These are phyloP conservation scores for Philaenus spumarius DNA, from an alignment of 1,140 invertebrate species.

Conservation along the genomic window DNA sequence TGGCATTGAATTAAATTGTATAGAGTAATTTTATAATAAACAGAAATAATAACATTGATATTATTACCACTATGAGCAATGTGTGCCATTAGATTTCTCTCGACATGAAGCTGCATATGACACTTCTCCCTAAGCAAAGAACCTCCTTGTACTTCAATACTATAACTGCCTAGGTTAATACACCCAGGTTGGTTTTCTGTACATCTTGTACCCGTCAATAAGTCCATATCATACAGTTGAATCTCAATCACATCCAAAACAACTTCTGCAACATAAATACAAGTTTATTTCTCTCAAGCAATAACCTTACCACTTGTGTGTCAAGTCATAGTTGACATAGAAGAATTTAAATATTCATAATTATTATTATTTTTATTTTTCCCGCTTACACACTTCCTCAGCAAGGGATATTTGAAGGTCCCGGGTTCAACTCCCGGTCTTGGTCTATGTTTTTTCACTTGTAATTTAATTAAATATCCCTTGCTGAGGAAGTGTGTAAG, in stretches of 20 bases:
- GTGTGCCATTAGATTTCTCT: slow-evolving; percentile 72
- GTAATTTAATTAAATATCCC: too few relatives aligned
- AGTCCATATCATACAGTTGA: slow-evolving; percentile 73
- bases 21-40: too few relatives aligned
- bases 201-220: slow-evolving; percentile 59
- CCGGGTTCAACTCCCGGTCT: too few relatives aligned
- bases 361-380: too few relatives aligned
- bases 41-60: too few relatives aligned
- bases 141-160: slow-evolving; percentile 47
- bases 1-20: too few relatives aligned
- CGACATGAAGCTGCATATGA: slow-evolving; percentile 68
- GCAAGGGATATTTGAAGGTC: too few relatives aligned
- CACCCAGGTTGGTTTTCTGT: slow-evolving; percentile 18
- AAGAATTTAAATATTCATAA: too few relatives aligned
- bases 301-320: background rate
- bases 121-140: slow-evolving; percentile 73
- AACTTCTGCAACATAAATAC: slow-evolving; percentile 33
- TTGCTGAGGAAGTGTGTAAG: too few relatives aligned
- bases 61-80: slow-evolving; percentile 52
- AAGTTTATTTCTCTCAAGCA: background rate
- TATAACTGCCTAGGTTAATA: slow-evolving; percentile 42
- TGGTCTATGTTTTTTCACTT: too few relatives aligned
- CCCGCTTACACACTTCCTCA: too few relatives aligned
- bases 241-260: slow-evolving; percentile 72
- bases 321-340: too few relatives aligned